phyloP scores from a whole-genome alignment of 2,888 invertebrate species.

The Neocrepidodera transversa region DNA sequence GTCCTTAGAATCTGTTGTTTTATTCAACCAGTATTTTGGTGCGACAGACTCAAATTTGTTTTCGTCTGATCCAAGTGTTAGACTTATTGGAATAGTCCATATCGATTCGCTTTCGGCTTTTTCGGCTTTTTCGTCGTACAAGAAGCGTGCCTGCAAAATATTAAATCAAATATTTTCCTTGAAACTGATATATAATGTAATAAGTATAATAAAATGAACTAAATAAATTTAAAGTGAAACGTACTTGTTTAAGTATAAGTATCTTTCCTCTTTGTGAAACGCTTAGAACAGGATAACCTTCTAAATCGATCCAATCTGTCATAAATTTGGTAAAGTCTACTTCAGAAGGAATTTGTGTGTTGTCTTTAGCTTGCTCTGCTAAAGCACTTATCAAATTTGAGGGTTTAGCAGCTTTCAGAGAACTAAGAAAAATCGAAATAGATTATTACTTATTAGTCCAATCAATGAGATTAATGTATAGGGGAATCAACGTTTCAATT shows the following conservation, averaged over 20 bases:
- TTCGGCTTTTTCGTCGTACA: constrained; percentile 65
- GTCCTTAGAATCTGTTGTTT: constrained; percentile 19
- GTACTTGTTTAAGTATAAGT: constrained; percentile 41
- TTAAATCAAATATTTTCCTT: background rate
- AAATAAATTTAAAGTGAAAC: too few species aligned
- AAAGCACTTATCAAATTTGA: constrained; percentile 63
- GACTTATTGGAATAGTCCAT: constrained; percentile 65
- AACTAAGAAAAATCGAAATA: too few species aligned
- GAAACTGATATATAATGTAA: constrained; percentile 42
- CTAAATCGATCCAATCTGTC: constrained; percentile 67
- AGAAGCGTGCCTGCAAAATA: constrained; percentile 48
- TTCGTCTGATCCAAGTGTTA: constrained; percentile 55
- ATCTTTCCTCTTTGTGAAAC: constrained; percentile 49
- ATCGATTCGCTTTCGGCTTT: constrained; percentile 40
- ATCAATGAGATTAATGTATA: too few species aligned
- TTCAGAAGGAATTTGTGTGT: constrained; percentile 24
- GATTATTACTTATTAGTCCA: too few species aligned
- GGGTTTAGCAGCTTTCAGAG: constrained; percentile 56
- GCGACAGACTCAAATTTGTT: constrained; percentile 54
- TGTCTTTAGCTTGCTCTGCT: constrained; percentile 42
- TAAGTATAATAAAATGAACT: constrained; percentile 14
- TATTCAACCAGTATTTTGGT: constrained; percentile 52
- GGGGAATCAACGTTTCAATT: too few species aligned
- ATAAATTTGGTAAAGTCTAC: constrained; percentile 58
- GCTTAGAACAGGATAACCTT: constrained; percentile 66